Conservation (phyloP, 2,797 vertebrate species). For the Pteronotus mesoamericanus region DNA sequence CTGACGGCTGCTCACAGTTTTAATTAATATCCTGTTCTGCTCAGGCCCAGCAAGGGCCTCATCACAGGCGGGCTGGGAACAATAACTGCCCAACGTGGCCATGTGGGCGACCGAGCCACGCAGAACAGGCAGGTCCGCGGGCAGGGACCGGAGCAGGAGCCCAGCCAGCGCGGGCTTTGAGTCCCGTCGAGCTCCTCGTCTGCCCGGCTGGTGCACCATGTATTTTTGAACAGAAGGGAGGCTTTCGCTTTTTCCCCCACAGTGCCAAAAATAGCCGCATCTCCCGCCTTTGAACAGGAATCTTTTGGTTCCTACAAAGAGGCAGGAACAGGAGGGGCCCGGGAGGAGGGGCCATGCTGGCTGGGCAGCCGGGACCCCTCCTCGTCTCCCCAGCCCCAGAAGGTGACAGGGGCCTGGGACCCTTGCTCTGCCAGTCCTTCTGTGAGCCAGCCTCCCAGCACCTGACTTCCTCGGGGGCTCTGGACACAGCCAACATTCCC, state of each 20-base stretch:
- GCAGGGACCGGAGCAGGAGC: background rate
- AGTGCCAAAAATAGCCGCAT: constrained; percentile 69
- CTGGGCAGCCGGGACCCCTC: background rate
- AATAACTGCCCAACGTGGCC: background rate
- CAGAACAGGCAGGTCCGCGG: background rate
- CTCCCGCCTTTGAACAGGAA: constrained; percentile 50
- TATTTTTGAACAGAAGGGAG: constrained; percentile 57
- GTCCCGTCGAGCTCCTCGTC: background rate
- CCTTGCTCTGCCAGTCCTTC: background rate
- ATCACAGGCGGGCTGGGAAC: background rate
- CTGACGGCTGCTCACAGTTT: background rate
- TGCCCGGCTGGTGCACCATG: background rate
- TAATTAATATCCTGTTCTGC: background rate
- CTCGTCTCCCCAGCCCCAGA: background rate
- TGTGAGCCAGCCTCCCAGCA: background rate
- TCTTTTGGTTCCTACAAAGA: constrained; percentile 33
- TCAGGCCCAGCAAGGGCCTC: background rate
- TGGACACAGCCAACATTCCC: background rate
- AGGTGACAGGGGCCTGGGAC: background rate
- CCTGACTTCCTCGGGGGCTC: background rate
- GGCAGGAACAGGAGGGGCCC: background rate
- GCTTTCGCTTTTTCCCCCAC: constrained; percentile 47
- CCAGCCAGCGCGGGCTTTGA: background rate
- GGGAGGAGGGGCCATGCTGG: background rate
- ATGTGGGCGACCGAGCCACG: rapidly evolving